Base-by-base conservation (phyloP, 2,797 vertebrate species). In the Phataginus tricuspis region DNA sequence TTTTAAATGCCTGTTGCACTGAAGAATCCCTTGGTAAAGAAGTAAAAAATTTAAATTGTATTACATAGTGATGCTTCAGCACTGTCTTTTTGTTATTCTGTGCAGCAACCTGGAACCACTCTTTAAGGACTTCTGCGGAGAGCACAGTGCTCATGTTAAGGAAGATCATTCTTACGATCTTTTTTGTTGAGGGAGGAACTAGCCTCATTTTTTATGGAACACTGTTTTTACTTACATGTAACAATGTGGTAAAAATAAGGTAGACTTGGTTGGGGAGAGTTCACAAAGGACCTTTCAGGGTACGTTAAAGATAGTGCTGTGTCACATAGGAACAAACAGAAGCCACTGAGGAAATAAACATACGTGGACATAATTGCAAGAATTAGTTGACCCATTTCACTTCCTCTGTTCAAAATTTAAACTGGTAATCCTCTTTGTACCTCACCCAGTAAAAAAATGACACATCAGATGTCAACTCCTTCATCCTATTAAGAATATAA, bases 81-180 rank as follows among this genome's bases (percentile, higher is more conserved):
- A 29, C 2, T 69, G 21, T 34, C 31, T 31, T 59, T 39, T 83
- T 85, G 1, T 57, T 68, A 61, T 34, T 69, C 11, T 74, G 7
- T 45, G 8, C 0, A 2, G 57, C 8, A 69, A 93, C 18, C 2
- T n/a, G 11, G 27, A 87, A 31, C 0, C 31, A 39, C 5, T 80
- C 11, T 9, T 31, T 37, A 42, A 77, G 8, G 5, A 10, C 1
- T 21, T 78, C 12, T 34, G 7, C 5, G 27, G 45, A 49, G 89
- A 78, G 21, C 11, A 42, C 4, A n/a, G 27, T 51, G 0, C 7
- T 31, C 45, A 0, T 27, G 13, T 34, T 37, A 23, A 39, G 0
- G 9, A 84, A 63, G 25, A 78, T 3, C 0, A 59, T 34, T 39
- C 53, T 3, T 4, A 16, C 63, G 14, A 63, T 39, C 4, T 75